A percentile compares a stretch with the other conserved stretches of the same genome.
phyloP scores from a whole-genome alignment of 2,113 vertebrate genomes.

The Pristiophorus japonicus region DNA sequence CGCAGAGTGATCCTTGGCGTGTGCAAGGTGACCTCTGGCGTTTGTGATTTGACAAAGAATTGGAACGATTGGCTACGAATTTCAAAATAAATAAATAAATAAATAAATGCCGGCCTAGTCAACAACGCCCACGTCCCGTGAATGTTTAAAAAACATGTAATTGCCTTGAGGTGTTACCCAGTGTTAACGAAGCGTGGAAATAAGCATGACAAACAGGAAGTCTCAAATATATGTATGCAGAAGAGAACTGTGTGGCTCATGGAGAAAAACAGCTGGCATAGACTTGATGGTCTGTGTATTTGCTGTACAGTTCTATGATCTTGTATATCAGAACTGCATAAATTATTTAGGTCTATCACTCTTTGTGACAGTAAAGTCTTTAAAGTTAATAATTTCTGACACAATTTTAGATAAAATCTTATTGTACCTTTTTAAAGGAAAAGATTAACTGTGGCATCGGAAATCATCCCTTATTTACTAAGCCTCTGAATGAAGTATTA shows the following conservation, averaged over 20 bases:
- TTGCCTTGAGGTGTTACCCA: not conserved
- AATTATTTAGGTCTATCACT: not conserved
- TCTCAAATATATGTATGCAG: not conserved
- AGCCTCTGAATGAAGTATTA: not conserved
- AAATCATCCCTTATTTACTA: not conserved
- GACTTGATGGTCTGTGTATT: not conserved
- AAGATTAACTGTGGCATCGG: not conserved
- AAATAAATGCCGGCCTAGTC: no score
- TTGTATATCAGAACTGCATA: not conserved
- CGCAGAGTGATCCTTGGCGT: no score
- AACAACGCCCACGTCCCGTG: no score
- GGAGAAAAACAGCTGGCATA: not conserved
- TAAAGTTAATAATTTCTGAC: not conserved
- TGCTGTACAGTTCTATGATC: not conserved
- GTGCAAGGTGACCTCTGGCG: no score
- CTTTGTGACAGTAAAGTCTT: not conserved
- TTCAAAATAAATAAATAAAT: no score
- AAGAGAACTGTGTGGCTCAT: not conserved
- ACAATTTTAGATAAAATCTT: not conserved
- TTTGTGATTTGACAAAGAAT: no score
- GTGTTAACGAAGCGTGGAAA: not conserved
- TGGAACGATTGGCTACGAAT: no score
- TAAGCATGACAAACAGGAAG: not conserved
- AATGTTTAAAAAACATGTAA: no score
- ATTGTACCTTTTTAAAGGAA: not conserved